phyloP scores from a whole-genome alignment of 1,140 invertebrate genomes.

The Drosophila melanica region DNA sequence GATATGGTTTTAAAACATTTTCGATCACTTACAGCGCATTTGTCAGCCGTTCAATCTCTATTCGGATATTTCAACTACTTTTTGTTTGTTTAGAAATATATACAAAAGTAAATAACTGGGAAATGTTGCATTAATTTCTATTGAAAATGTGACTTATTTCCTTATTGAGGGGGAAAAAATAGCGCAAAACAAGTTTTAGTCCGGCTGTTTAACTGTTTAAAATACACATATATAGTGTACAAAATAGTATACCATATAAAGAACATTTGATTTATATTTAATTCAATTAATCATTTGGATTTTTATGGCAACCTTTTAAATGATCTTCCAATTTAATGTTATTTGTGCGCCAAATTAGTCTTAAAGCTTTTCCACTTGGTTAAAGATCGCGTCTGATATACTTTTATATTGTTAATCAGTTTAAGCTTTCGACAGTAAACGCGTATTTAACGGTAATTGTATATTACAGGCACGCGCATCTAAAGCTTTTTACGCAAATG shows the following conservation, averaged over 20 bases:
- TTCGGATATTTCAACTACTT: neutral
- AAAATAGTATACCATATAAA: slow-evolving; percentile 6
- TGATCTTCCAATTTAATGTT: neutral
- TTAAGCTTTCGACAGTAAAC: slow-evolving; percentile 4
- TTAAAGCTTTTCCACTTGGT: slow-evolving; percentile 12
- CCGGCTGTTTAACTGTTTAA: slow-evolving; percentile 16
- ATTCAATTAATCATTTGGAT: slow-evolving; percentile 60
- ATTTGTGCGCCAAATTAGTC: slow-evolving; percentile 15
- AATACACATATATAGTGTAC: neutral
- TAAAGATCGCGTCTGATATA: slow-evolving; percentile 3
- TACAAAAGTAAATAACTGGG: slow-evolving; percentile 24
- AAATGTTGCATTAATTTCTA: slow-evolving; percentile 43
- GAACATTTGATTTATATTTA: slow-evolving; percentile 18
- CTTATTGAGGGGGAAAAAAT: slow-evolving; percentile 19
- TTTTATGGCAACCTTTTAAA: slow-evolving; percentile 46
- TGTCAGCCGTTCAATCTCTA: neutral
- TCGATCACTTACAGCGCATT: slow-evolving; percentile 3
- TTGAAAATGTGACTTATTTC: slow-evolving; percentile 35
- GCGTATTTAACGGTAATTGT: slow-evolving; percentile 13
- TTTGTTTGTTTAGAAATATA: slow-evolving; percentile 24
- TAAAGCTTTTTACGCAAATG: slow-evolving; percentile 49
- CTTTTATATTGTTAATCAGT: slow-evolving; percentile 1
- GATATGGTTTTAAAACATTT: no score
- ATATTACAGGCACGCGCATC: slow-evolving; percentile 28
- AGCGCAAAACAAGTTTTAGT: slow-evolving; percentile 40